These are phyloP conservation scores for Dexiosoma caninum DNA, from an alignment of 2,888 invertebrate species.

Conservation along the genomic window DNA sequence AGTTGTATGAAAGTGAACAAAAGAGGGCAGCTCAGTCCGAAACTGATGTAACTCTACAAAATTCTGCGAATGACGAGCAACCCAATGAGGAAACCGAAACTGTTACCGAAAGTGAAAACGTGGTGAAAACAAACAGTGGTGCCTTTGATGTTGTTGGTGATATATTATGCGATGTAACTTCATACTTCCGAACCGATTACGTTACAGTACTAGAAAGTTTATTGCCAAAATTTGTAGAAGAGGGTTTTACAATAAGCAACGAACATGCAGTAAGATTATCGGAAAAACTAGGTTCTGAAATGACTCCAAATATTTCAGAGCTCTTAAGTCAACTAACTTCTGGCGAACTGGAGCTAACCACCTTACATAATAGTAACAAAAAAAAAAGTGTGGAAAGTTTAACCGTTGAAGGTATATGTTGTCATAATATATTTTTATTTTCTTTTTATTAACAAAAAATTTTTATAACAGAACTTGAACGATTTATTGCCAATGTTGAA, in stretches of 20 bases:
- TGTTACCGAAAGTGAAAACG: conserved; percentile 72
- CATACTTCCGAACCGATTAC: conserved; percentile 77
- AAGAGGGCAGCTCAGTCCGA: conserved; percentile 61
- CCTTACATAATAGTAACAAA: conserved; percentile 74
- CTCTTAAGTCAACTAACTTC: conserved; percentile 83
- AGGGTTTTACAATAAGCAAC: conserved; percentile 83
- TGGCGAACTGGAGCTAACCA: conserved; percentile 80
- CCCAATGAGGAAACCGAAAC: conserved; percentile 64
- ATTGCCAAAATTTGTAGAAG: conserved; percentile 80
- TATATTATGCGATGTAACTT: conserved; percentile 80
- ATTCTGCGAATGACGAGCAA: conserved; percentile 76
- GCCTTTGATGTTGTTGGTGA: conserved; percentile 79
- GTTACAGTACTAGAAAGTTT: conserved; percentile 78
- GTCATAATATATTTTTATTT: neutral
- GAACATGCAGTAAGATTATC: conserved; percentile 82
- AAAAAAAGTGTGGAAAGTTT: conserved; percentile 70
- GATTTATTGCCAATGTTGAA: conserved; percentile 79
- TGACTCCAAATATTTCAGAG: conserved; percentile 83
- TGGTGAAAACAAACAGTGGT: conserved; percentile 56
- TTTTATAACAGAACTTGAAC: conserved; percentile 79
- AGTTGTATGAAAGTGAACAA: conserved; percentile 78
- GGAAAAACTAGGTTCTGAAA: conserved; percentile 82
- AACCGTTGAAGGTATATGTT: conserved; percentile 74
- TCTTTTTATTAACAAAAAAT: neutral
- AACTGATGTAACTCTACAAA: conserved; percentile 40